Evolutionary conservation across 2,797 vertebrate species (phyloP).

Genomic region (Sebastes iracundus): DNA sequence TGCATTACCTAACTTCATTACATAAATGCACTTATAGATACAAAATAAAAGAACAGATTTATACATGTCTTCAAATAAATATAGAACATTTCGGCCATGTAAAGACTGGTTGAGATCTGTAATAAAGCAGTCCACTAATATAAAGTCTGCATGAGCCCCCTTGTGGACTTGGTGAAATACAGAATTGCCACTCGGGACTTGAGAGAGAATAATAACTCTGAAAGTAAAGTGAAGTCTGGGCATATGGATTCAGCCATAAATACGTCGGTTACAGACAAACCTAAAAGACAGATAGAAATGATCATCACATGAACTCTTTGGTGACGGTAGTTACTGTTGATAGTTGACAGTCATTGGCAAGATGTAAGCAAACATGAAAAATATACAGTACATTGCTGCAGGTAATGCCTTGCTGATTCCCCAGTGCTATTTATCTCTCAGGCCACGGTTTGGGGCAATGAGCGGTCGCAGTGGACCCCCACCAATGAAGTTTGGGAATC

Average conservation of each 20-base stretch:
- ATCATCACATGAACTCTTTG: not conserved
- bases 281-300: not conserved
- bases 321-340: not conserved
- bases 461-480: conserved; percentile 84
- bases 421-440: conserved; percentile 6
- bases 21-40: not conserved
- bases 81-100: not conserved
- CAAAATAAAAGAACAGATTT: not conserved
- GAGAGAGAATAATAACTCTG: not conserved
- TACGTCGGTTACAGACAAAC: not conserved
- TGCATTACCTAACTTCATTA: not conserved
- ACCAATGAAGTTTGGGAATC: conserved; percentile 95
- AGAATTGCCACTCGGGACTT: not conserved
- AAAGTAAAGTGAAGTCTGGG: not conserved
- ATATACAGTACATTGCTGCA: not conserved
- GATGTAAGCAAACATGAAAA: not conserved
- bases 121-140: not conserved
- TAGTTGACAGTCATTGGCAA: not conserved
- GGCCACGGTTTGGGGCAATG: conserved; percentile 84
- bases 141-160: not conserved
- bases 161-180: not conserved
- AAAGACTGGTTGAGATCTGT: not conserved
- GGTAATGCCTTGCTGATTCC: not conserved
- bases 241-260: not conserved
- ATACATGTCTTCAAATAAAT: not conserved